A percentile compares a stretch with the other conserved stretches of the same genome.
phyloP scores from a whole-genome alignment of 1,140 invertebrate genomes.

The Dysdera silvatica region DNA sequence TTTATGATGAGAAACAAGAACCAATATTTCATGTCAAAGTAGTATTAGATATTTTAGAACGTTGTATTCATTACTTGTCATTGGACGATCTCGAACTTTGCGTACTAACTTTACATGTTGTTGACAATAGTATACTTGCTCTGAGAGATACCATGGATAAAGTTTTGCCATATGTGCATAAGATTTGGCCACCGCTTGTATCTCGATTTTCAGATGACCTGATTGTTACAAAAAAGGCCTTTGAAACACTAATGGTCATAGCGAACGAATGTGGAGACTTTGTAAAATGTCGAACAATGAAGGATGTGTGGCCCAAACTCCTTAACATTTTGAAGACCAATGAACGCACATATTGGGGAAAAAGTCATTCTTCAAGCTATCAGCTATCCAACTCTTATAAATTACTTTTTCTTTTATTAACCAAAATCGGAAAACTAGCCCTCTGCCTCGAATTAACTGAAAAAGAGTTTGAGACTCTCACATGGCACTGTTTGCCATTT shows the following conservation, averaged over 20 bases:
- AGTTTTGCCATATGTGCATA: constrained; percentile 6
- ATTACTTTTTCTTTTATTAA: constrained; percentile 4
- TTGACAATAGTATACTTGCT: constrained; percentile 3
- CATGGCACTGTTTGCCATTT: constrained; percentile 15
- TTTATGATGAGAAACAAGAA: not conserved
- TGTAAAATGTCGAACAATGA: not conserved
- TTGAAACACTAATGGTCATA: constrained; percentile 9
- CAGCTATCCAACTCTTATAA: constrained; percentile 12
- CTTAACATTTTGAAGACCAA: not conserved
- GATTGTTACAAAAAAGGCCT: constrained; percentile 4
- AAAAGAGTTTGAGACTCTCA: constrained; percentile 6
- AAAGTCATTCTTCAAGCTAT: constrained; percentile 6
- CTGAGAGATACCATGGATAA: constrained; percentile 2
- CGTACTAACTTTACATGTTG: not conserved
- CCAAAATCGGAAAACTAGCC: constrained; percentile 8
- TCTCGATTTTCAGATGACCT: constrained; percentile 10
- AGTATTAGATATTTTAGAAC: constrained; percentile 1
- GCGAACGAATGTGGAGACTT: constrained; percentile 14
- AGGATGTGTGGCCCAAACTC: constrained; percentile 13
- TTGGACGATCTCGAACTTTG: not conserved
- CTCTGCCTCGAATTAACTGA: not conserved
- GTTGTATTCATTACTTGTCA: constrained; percentile 3
- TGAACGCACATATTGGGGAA: not conserved
- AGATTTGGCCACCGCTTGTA: constrained; percentile 14
- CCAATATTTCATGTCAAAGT: constrained; percentile 6